phyloP scores from a whole-genome alignment of 2,888 invertebrate species.

The Embidobia sp. region DNA sequence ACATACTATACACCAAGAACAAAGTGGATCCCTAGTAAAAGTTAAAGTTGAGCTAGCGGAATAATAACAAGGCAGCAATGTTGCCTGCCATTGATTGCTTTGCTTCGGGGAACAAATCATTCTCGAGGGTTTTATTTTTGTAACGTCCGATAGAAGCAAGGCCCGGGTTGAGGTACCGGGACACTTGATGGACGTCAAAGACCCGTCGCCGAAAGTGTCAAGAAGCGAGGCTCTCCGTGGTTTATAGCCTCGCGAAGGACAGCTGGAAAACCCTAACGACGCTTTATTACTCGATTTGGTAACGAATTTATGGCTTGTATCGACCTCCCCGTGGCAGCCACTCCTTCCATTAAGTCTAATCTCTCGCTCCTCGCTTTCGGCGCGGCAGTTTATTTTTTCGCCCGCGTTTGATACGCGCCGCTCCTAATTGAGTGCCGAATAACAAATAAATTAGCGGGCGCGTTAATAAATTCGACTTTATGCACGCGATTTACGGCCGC shows the following conservation, averaged over 20 bases:
- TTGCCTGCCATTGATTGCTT: constrained; percentile 25
- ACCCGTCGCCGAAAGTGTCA: constrained; percentile 35
- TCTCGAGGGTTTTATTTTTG: constrained; percentile 47
- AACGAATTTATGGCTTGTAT: constrained; percentile 37
- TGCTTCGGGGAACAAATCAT: constrained; percentile 19
- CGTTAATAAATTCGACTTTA: constrained; percentile 26
- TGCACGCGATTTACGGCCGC: constrained; percentile 3
- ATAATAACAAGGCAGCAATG: constrained; percentile 16
- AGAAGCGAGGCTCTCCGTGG: constrained; percentile 36
- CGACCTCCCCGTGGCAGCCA: constrained; percentile 3
- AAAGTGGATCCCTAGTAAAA: too few relatives aligned
- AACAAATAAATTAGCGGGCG: constrained; percentile 23
- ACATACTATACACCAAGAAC: too few relatives aligned
- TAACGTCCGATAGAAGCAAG: constrained; percentile 30
- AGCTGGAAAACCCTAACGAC: constrained; percentile 44
- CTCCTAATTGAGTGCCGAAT: constrained; percentile 39
- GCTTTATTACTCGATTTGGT: constrained; percentile 40
- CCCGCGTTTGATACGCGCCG: constrained; percentile 4
- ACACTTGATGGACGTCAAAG: constrained; percentile 41
- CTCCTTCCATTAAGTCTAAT: constrained; percentile 36
- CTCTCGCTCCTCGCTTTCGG: background rate
- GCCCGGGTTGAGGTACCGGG: constrained; percentile 24
- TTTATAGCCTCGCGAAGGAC: constrained; percentile 47
- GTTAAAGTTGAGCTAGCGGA: too few relatives aligned
- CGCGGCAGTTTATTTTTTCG: too few relatives aligned